Evolutionary conservation across 1,140 invertebrate genomes (phyloP).

Genomic region (Aphelenchoides avenae): DNA sequence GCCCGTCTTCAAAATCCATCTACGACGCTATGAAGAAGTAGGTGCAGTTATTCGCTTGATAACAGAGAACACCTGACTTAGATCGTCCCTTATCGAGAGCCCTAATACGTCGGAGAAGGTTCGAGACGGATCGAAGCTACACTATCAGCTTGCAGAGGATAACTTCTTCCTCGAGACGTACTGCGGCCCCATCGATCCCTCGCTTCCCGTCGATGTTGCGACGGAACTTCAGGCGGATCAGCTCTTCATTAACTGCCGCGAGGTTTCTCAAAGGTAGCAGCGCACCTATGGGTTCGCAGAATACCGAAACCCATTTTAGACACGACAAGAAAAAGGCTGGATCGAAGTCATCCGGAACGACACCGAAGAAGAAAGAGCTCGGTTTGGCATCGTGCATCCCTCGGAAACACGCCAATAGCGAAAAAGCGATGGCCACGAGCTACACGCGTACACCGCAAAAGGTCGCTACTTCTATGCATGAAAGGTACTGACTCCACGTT

Average conservation of each 20-base stretch:
- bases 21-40: constrained; percentile 12
- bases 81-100: constrained; percentile 6
- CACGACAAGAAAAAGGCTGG: too few relatives aligned
- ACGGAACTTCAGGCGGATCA: constrained; percentile 5
- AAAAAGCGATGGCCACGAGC: too few relatives aligned
- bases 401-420: too few relatives aligned
- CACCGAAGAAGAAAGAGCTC: too few relatives aligned
- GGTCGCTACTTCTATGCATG: background rate
- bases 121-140: constrained; percentile 5
- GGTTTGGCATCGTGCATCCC: too few relatives aligned
- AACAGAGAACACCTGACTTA: background rate
- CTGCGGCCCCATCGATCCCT: background rate
- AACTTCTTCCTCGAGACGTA: background rate
- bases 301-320: too few relatives aligned
- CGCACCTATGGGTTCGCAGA: too few relatives aligned
- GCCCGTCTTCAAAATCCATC: background rate
- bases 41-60: background rate
- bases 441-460: background rate
- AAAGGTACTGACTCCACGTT: background rate
- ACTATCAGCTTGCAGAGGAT: constrained; percentile 1
- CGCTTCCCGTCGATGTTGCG: constrained; percentile 2
- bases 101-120: constrained; percentile 5
- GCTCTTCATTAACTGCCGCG: constrained; percentile 4
- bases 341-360: too few relatives aligned
- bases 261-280: too few relatives aligned